Conservation (phyloP, 1,140 invertebrate species). For the Coenobita brevimanus region DNA sequence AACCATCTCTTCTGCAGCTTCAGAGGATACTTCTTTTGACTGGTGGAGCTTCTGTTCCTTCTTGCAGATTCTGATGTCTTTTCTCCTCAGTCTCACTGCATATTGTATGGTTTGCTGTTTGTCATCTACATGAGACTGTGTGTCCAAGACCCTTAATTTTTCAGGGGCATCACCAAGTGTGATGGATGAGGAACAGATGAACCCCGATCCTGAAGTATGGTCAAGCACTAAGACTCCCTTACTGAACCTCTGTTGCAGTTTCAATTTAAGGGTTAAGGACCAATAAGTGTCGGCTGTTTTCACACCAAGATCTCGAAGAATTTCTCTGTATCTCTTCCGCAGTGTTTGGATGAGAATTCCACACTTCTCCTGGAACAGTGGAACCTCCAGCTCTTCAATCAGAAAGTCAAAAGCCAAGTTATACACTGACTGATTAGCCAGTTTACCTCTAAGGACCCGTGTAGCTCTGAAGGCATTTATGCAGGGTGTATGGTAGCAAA, state of each 20-base stretch:
- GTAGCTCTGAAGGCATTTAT: no score
- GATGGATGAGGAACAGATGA: slow-evolving; percentile 28
- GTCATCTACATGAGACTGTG: slow-evolving; percentile 17
- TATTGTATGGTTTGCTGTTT: slow-evolving; percentile 20
- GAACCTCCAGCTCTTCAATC: no score
- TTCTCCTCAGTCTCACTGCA: not conserved
- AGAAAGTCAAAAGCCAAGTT: no score
- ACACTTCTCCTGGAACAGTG: slow-evolving; percentile 2
- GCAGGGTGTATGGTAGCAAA: no score
- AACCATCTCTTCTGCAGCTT: not conserved
- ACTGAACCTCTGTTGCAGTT: not conserved
- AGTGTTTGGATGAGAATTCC: not conserved
- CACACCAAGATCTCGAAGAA: not conserved
- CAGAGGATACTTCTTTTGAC: not conserved
- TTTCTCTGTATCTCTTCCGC: slow-evolving; percentile 10
- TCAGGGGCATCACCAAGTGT: slow-evolving; percentile 36
- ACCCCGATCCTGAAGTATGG: slow-evolving; percentile 7
- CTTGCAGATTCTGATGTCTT: not conserved
- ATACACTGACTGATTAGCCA: no score
- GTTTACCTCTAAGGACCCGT: no score
- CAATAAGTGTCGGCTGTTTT: not conserved
- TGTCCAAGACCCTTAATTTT: slow-evolving; percentile 4
- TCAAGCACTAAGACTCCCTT: not conserved
- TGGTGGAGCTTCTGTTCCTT: not conserved
- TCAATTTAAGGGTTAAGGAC: not conserved